These are phyloP conservation scores for Toxotes lorentzi DNA, from an alignment of 2,797 vertebrate species.

Conservation along the genomic window DNA sequence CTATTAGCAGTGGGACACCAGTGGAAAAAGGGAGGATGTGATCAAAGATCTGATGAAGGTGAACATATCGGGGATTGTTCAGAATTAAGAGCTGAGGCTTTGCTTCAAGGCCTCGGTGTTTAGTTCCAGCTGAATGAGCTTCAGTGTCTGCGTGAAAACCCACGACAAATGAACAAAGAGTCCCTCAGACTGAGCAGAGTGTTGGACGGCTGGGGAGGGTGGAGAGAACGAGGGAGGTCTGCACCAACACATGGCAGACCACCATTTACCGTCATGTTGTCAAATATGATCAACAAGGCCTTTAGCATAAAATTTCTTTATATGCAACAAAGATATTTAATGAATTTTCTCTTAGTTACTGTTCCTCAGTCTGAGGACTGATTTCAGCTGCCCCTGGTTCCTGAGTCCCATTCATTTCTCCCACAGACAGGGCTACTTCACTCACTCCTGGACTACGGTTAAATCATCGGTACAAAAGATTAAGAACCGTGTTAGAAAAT, in stretches of 20 bases:
- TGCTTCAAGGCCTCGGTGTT: not conserved
- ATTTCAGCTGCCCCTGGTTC: not conserved
- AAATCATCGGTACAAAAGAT: not conserved
- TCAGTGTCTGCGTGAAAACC: not conserved
- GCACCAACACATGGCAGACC: not conserved
- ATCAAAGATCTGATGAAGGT: not conserved
- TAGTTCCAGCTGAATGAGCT: not conserved
- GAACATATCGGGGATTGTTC: not conserved
- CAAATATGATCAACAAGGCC: too few relatives aligned
- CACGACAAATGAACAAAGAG: not conserved
- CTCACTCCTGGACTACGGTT: not conserved
- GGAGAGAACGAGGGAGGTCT: slow-evolving; percentile 7
- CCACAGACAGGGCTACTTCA: too few relatives aligned
- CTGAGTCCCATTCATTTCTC: not conserved
- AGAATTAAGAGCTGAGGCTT: not conserved
- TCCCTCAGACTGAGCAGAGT: slow-evolving; percentile 28
- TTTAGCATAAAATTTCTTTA: too few relatives aligned
- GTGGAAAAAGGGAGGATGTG: not conserved
- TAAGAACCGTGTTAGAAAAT: not conserved
- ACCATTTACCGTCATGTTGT: too few relatives aligned
- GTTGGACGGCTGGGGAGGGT: slow-evolving; percentile 4
- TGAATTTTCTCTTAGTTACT: not conserved
- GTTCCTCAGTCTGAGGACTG: not conserved
- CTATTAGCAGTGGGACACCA: not conserved
- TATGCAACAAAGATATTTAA: too few relatives aligned